These are phyloP conservation scores for Sialia sialis DNA, from an alignment of 2,113 vertebrate genomes.

Conservation along the genomic window DNA sequence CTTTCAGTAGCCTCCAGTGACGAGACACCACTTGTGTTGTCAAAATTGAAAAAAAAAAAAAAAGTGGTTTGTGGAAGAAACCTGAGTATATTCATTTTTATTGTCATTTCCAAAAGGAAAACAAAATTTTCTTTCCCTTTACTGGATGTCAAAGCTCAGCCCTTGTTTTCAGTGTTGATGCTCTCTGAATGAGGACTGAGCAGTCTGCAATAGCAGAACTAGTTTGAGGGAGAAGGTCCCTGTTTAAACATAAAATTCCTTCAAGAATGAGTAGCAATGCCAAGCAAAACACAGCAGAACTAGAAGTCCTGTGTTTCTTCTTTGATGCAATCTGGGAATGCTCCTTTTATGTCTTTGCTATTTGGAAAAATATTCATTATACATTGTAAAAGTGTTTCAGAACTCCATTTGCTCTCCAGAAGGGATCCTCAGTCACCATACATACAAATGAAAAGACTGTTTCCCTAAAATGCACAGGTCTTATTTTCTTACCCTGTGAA, in stretches of 20 bases:
- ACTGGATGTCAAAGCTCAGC: not conserved
- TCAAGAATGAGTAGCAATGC: not conserved
- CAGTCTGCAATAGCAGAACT: not conserved
- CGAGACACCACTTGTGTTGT: not conserved
- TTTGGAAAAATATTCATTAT: not conserved
- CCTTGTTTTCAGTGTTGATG: not conserved
- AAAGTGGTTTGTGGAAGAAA: not conserved
- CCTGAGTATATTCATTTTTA: not conserved
- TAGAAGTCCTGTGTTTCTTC: not conserved
- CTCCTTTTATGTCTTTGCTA: not conserved
- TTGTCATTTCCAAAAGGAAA: not conserved
- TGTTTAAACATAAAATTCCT: not conserved
- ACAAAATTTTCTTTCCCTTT: not conserved
- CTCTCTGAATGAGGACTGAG: not conserved
- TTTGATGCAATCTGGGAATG: not conserved
- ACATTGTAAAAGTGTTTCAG: not conserved
- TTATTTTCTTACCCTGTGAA: not conserved
- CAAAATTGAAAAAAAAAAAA: not conserved
- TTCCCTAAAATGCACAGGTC: not conserved
- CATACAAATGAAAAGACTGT: not conserved
- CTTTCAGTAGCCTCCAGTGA: not conserved
- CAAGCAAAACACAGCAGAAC: not conserved
- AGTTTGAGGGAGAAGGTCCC: not conserved
- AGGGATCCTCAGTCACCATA: not conserved
- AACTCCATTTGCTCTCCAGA: constrained; percentile 23